Evolutionary conservation across 1,140 invertebrate species (phyloP).

Genomic region (Elysia chlorotica): DNA sequence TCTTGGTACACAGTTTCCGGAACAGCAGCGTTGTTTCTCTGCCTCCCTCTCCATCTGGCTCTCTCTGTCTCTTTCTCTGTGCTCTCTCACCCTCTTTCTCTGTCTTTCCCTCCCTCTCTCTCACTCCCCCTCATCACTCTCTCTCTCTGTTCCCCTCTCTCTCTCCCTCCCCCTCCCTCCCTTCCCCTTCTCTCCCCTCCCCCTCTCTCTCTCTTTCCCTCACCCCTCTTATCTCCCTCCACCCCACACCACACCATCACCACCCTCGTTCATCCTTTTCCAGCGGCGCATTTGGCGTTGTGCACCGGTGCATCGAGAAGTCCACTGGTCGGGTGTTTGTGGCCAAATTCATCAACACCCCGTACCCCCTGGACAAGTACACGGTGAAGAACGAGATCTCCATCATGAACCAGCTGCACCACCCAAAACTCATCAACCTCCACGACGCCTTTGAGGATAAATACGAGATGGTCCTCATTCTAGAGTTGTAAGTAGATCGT

Average conservation of each 20-base stretch:
- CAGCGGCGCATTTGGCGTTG: constrained; percentile 95
- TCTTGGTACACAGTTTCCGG: no score
- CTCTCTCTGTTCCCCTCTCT: no score
- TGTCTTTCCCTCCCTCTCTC: background rate
- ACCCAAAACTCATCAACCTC: constrained; percentile 95
- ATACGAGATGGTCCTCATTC: constrained; percentile 95
- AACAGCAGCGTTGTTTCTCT: no score
- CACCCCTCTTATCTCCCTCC: no score
- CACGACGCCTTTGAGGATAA: constrained; percentile 95
- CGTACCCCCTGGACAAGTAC: constrained; percentile 94
- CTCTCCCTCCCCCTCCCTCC: no score
- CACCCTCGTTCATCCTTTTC: no score
- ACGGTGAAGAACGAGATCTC: constrained; percentile 98
- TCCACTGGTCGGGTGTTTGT: constrained; percentile 96
- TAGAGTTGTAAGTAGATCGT: constrained; percentile 97
- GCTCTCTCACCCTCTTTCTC: background rate
- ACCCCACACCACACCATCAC: no score
- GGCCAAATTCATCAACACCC: constrained; percentile 98
- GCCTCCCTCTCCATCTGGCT: no score
- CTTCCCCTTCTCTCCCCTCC: no score
- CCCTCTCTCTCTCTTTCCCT: no score
- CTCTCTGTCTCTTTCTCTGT: no score
- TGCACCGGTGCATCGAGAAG: constrained; percentile 94
- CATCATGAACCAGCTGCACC: constrained; percentile 98
- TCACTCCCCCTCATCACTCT: no score